phyloP scores from a whole-genome alignment of 2,888 invertebrate species.

The Morinoia aosen region DNA sequence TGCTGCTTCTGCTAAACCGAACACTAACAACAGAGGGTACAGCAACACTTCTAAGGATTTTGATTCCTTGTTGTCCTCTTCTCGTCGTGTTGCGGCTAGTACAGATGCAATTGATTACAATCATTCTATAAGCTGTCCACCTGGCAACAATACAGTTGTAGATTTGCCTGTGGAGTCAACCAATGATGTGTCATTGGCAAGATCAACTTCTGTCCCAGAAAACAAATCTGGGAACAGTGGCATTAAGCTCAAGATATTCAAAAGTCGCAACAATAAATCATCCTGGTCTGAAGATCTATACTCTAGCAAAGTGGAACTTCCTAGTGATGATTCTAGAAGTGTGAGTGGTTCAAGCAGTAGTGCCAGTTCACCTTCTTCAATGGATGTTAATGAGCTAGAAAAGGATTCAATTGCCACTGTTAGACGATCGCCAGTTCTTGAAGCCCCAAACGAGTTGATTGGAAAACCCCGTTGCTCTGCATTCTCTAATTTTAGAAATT shows the following conservation, averaged over 20 bases:
- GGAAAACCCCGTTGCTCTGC: conserved; percentile 56
- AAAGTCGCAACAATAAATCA: conserved; percentile 62
- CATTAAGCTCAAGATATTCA: conserved; percentile 66
- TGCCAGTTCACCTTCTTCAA: conserved; percentile 64
- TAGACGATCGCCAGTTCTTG: not conserved
- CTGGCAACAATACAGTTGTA: not conserved
- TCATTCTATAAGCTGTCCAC: not conserved
- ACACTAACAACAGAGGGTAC: not conserved
- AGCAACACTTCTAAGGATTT: not conserved
- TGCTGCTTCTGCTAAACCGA: not conserved
- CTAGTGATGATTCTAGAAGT: conserved; percentile 63
- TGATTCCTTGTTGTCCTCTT: not conserved
- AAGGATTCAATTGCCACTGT: conserved; percentile 58
- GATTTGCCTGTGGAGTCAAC: not conserved
- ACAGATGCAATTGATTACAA: conserved; percentile 32
- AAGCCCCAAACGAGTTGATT: not conserved
- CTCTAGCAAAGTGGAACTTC: conserved; percentile 64
- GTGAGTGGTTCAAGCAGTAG: conserved; percentile 61
- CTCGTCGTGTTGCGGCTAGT: not conserved
- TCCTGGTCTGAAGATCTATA: conserved; percentile 62
- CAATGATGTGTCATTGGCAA: not conserved
- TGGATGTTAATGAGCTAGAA: conserved; percentile 56
- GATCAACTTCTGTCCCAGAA: not conserved
- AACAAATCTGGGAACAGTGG: conserved; percentile 59
- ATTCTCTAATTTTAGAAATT: conserved; percentile 59